phyloP scores from a whole-genome alignment of 2,888 invertebrate genomes.

The Escarpia spicata region DNA sequence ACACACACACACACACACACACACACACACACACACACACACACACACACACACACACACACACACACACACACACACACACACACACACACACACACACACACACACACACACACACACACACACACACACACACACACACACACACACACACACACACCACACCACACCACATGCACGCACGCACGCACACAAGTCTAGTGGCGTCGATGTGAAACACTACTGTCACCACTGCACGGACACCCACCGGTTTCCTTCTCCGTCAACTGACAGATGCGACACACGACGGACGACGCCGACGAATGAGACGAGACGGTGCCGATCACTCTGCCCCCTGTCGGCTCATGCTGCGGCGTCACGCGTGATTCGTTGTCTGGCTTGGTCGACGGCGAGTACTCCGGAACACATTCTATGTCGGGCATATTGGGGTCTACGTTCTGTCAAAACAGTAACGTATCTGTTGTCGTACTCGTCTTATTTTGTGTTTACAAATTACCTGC shows the following conservation, averaged over 20 bases:
- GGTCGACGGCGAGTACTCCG: not conserved
- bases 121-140: too few species aligned
- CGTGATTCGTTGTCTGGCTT: not conserved
- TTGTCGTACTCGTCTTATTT: not conserved
- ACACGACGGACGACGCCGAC: not conserved
- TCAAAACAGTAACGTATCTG: not conserved
- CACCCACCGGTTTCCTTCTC: not conserved
- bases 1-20: too few species aligned
- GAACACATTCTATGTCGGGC: not conserved
- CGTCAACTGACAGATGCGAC: slow-evolving; percentile 2
- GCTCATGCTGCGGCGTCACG: not conserved
- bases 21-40: too few species aligned
- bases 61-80: too few species aligned
- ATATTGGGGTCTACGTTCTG: not conserved
- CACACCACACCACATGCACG: too few species aligned
- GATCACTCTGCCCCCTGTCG: not conserved
- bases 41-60: too few species aligned
- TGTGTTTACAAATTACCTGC: not conserved
- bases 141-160: too few species aligned
- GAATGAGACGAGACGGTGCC: not conserved
- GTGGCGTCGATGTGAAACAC: too few species aligned
- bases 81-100: too few species aligned
- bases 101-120: too few species aligned
- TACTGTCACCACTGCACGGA: not conserved
- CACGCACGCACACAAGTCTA: too few species aligned